A percentile compares a stretch with the other conserved stretches of the same genome.
phyloP scores from a whole-genome alignment of 2,113 vertebrate genomes.

The Chionodraco myersi region DNA sequence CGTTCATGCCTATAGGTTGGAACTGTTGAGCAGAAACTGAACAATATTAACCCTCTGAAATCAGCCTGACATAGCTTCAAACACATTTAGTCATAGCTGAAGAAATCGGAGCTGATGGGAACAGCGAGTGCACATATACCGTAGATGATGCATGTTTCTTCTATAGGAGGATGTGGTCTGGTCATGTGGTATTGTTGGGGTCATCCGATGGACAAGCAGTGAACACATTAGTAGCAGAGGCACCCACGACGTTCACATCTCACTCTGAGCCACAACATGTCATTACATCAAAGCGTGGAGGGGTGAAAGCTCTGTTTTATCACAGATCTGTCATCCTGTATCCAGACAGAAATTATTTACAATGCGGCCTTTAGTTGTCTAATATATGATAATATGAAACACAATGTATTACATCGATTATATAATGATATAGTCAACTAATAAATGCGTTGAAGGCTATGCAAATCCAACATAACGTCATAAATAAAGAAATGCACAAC shows the following conservation, averaged over 20 bases:
- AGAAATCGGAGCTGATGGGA: conserved; percentile 1
- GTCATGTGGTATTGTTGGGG: conserved; percentile 36
- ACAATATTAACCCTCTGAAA: conserved; percentile 41
- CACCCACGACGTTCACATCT: conserved; percentile 11
- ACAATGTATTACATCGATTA: neutral
- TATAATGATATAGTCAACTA: neutral
- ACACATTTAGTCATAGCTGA: conserved; percentile 15
- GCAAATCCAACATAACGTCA: neutral
- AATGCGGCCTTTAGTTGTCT: neutral
- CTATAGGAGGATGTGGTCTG: neutral
- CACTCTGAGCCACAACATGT: conserved; percentile 34
- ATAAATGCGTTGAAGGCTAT: neutral
- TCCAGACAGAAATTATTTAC: conserved; percentile 7
- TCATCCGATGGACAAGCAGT: conserved; percentile 32
- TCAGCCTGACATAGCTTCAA: conserved; percentile 45
- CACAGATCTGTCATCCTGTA: conserved; percentile 13
- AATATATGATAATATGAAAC: neutral
- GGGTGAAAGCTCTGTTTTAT: conserved; percentile 17
- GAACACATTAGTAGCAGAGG: conserved; percentile 6
- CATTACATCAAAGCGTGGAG: conserved; percentile 12
- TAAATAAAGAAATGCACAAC: neutral
- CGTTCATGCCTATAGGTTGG: neutral
- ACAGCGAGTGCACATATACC: conserved; percentile 9
- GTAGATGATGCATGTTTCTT: conserved; percentile 23
- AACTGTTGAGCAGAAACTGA: conserved; percentile 30